These are phyloP conservation scores for Forbesichthys agassizii DNA, from an alignment of 2,113 vertebrate genomes.

Conservation along the genomic window DNA sequence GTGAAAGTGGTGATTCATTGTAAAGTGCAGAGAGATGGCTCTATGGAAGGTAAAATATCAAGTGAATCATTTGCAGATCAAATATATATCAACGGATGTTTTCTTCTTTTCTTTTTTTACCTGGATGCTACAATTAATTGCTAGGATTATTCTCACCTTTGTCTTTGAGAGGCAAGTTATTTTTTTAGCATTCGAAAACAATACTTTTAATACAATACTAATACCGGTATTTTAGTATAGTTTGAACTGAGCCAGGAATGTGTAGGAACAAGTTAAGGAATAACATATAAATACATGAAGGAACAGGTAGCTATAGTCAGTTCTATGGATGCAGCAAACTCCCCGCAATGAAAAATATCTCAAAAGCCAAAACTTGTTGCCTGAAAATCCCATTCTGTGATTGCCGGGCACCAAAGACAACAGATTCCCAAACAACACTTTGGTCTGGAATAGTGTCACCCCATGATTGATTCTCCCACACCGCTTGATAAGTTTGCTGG, in stretches of 20 bases:
- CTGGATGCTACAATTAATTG: conserved; percentile 42
- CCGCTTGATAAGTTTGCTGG: conserved; percentile 69
- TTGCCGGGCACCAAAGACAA: conserved; percentile 68
- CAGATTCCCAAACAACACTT: conserved; percentile 67
- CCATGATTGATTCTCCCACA: conserved; percentile 71
- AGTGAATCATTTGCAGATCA: conserved; percentile 33
- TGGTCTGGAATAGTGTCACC: conserved; percentile 61
- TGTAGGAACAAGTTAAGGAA: conserved; percentile 27
- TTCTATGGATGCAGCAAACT: conserved; percentile 22
- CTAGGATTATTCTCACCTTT: conserved; percentile 42
- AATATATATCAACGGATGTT: conserved; percentile 29
- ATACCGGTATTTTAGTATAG: too few species aligned
- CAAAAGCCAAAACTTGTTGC: conserved; percentile 63
- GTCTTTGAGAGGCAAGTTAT: conserved; percentile 45
- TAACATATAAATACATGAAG: not conserved
- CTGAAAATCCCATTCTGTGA: conserved; percentile 65
- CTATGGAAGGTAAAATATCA: conserved; percentile 26
- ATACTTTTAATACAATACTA: too few species aligned
- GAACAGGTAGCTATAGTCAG: conserved; percentile 5
- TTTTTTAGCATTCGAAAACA: too few species aligned
- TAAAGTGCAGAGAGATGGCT: not conserved
- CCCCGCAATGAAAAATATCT: conserved; percentile 68
- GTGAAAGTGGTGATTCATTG: not conserved
- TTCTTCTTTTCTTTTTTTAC: conserved; percentile 5
- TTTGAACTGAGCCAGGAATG: not conserved